phyloP scores from a whole-genome alignment of 2,888 invertebrate species.

The Panzeria rudis region DNA sequence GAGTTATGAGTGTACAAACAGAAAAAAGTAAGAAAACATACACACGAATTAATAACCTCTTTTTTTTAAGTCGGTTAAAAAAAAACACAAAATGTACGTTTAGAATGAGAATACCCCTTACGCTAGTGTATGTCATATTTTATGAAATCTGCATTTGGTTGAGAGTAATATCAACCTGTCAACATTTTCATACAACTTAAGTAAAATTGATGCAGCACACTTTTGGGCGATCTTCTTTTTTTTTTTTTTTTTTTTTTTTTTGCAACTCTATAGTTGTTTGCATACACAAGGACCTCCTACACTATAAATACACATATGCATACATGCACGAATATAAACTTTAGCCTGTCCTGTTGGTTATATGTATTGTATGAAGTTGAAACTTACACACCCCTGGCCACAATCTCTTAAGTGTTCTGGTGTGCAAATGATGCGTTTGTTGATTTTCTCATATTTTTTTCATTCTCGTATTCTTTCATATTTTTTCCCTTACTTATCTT shows the following conservation, averaged over 20 bases:
- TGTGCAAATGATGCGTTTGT: slow-evolving; percentile 68
- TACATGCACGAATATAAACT: background rate
- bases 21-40: too few species aligned
- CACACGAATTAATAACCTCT: too few species aligned
- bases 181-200: slow-evolving; percentile 71
- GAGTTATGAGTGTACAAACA: too few species aligned
- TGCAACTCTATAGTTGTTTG: slow-evolving; percentile 22
- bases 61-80: too few species aligned
- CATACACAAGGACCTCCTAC: slow-evolving; percentile 24
- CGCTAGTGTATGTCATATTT: slow-evolving; percentile 67
- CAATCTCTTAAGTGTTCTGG: slow-evolving; percentile 52
- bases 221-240: slow-evolving; percentile 51
- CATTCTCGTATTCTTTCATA: slow-evolving; percentile 15
- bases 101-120: too few species aligned
- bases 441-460: slow-evolving; percentile 18
- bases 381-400: slow-evolving; percentile 16
- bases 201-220: slow-evolving; percentile 70
- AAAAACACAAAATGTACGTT: too few species aligned
- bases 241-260: slow-evolving; percentile 1
- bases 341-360: slow-evolving; percentile 38
- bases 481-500: slow-evolving; percentile 40
- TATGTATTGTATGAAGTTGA: slow-evolving; percentile 53
- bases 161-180: slow-evolving; percentile 72
- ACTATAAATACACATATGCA: slow-evolving; percentile 2
- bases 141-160: slow-evolving; percentile 73